Percentiles rank a stretch among this genome's conserved stretches.
Evolutionary conservation across 2,797 vertebrate species (phyloP).

Genomic region (Ctenopoma multispine): DNA sequence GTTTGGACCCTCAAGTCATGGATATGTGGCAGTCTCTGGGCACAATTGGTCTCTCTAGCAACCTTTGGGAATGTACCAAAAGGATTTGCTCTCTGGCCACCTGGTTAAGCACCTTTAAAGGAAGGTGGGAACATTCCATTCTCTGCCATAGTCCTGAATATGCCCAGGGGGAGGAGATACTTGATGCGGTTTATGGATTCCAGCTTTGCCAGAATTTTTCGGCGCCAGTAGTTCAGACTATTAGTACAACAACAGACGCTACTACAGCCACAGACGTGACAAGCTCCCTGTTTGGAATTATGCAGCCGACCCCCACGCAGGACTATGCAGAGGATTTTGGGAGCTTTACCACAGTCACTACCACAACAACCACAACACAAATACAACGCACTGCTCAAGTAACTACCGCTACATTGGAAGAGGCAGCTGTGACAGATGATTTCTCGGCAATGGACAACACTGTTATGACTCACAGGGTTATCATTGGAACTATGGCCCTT

Average conservation of each 20-base stretch:
- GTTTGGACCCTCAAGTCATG: constrained; percentile 91
- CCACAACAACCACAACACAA: constrained; percentile 79
- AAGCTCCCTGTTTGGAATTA: constrained; percentile 93
- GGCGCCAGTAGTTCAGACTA: constrained; percentile 88
- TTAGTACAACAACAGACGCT: constrained; percentile 85
- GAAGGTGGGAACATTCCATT: constrained; percentile 98
- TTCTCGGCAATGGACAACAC: constrained; percentile 93
- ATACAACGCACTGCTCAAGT: constrained; percentile 78
- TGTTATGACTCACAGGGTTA: constrained; percentile 96
- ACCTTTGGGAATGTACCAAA: constrained; percentile 98
- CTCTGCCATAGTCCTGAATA: constrained; percentile 96
- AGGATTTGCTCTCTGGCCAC: constrained; percentile 95
- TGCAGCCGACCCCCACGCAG: constrained; percentile 91
- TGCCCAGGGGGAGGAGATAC: constrained; percentile 98
- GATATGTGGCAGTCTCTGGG: constrained; percentile 92
- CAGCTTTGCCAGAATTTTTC: constrained; percentile 99
- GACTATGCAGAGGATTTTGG: constrained; percentile 97
- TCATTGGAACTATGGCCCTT: constrained; percentile 99
- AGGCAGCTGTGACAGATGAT: constrained; percentile 91
- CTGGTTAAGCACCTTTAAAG: constrained; percentile 96
- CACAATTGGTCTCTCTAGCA: constrained; percentile 94
- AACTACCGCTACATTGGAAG: constrained; percentile 82
- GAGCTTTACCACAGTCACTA: constrained; percentile 91
- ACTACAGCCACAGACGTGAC: constrained; percentile 85
- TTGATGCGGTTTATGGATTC: constrained; percentile 97